These are phyloP conservation scores for Hyalella azteca DNA, from an alignment of 2,888 invertebrate species.

Conservation along the genomic window DNA sequence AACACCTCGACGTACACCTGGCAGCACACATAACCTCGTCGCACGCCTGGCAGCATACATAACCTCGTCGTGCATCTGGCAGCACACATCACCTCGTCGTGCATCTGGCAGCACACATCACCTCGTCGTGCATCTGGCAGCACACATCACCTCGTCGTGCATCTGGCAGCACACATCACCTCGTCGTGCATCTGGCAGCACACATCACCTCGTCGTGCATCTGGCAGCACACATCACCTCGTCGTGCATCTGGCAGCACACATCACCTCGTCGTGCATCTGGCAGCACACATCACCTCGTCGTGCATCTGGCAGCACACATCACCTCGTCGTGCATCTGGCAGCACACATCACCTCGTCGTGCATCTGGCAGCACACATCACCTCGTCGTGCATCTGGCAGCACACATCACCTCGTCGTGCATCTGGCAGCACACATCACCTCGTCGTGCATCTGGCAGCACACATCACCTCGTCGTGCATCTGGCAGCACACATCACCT, in stretches of 20 bases:
- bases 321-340: neutral
- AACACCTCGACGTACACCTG: neutral
- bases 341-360: neutral
- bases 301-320: neutral
- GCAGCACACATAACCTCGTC: neutral
- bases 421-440: conserved; percentile 23
- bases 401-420: conserved; percentile 44
- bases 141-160: neutral
- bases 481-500: neutral
- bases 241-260: conserved; percentile 49
- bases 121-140: too few relatives aligned
- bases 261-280: too few relatives aligned
- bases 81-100: too few relatives aligned
- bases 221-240: neutral
- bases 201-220: neutral
- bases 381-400: neutral
- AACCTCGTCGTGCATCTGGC: conserved; percentile 48
- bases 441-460: too few relatives aligned
- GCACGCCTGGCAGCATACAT: neutral
- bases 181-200: neutral
- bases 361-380: neutral
- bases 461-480: too few relatives aligned
- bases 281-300: too few relatives aligned
- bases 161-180: neutral
- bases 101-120: too few relatives aligned